Evolutionary conservation across 1,140 invertebrate species (phyloP).

Genomic region (Zophobas morio): DNA sequence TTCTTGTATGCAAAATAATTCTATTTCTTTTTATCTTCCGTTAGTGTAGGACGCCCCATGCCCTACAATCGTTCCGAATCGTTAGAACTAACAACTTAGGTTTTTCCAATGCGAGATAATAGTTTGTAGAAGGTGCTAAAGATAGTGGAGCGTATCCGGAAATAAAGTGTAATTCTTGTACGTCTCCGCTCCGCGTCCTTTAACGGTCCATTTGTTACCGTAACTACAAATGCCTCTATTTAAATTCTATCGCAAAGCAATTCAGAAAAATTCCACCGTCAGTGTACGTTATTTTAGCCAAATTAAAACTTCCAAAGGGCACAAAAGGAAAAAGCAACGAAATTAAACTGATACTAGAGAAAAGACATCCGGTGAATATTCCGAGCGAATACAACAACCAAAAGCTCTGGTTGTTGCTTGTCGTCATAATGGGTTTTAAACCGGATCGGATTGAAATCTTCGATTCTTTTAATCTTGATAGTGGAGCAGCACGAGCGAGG

Average conservation of each 20-base stretch:
- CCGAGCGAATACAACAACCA: not conserved
- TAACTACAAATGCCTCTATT: constrained; percentile 23
- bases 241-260: constrained; percentile 25
- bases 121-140: constrained; percentile 29
- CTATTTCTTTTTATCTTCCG: too few relatives aligned
- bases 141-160: constrained; percentile 41
- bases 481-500: constrained; percentile 2
- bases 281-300: not conserved
- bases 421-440: constrained; percentile 31
- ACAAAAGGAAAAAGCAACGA: constrained; percentile 1
- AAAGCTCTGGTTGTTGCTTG: constrained; percentile 26
- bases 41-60: too few relatives aligned
- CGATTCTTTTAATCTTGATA: constrained; percentile 42
- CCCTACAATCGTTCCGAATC: too few relatives aligned
- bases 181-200: constrained; percentile 8
- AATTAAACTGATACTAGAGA: constrained; percentile 21
- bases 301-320: not conserved
- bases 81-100: not conserved
- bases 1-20: too few relatives aligned
- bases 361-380: constrained; percentile 14
- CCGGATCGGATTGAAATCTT: constrained; percentile 23
- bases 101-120: constrained; percentile 39
- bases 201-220: constrained; percentile 34
- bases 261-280: not conserved
- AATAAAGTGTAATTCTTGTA: constrained; percentile 38